These are phyloP conservation scores for Pterostichus niger DNA, from an alignment of 2,888 invertebrate genomes.

Conservation along the genomic window DNA sequence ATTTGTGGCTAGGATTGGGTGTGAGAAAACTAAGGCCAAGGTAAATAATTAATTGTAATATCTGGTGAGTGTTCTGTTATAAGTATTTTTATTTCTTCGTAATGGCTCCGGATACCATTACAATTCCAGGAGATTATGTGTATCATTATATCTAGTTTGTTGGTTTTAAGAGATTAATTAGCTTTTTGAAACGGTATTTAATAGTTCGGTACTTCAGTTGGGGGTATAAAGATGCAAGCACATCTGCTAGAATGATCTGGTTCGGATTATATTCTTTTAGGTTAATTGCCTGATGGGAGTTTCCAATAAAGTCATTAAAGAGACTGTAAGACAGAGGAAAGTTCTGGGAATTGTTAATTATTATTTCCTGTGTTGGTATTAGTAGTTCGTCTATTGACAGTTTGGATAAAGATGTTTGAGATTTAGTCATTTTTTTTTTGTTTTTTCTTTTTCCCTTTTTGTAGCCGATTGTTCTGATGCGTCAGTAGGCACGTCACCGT, in stretches of 20 bases:
- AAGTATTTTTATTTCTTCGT: conserved; percentile 66
- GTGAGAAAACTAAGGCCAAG: no score
- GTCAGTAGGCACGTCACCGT: no score
- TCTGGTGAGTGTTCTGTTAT: no score
- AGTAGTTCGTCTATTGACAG: conserved; percentile 12
- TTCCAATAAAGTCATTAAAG: not conserved
- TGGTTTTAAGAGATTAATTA: not conserved
- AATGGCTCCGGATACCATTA: conserved; percentile 65
- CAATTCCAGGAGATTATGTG: conserved; percentile 68
- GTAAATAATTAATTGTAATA: no score
- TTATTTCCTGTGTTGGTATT: not conserved
- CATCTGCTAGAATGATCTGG: not conserved
- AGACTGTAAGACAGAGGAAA: not conserved
- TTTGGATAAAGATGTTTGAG: no score
- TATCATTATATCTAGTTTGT: not conserved
- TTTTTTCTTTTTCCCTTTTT: no score
- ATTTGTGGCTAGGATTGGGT: no score
- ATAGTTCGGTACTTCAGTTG: not conserved
- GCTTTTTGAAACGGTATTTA: not conserved
- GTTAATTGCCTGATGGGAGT: not conserved
- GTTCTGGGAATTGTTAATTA: not conserved
- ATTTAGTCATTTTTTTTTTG: no score
- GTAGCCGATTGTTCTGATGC: no score
- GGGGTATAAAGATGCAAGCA: not conserved
- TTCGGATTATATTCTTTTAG: not conserved